phyloP scores from a whole-genome alignment of 2,888 invertebrate genomes.

The Catocala nupta region DNA sequence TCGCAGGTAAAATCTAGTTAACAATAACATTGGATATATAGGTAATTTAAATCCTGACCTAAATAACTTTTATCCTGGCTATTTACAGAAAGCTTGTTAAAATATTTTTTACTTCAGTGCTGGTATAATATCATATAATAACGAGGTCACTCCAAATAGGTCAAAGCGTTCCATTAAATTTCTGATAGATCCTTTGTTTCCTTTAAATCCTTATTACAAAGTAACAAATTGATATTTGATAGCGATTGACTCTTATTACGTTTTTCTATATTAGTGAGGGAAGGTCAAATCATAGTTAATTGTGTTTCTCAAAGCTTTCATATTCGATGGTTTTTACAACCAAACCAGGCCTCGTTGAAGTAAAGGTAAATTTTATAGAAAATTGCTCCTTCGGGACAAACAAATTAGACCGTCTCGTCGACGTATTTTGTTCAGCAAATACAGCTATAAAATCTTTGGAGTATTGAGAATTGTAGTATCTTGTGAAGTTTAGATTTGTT shows the following conservation, averaged over 20 bases:
- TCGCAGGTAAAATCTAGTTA: too few relatives aligned
- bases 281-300: slow-evolving; percentile 25
- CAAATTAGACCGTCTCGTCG: slow-evolving; percentile 49
- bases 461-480: slow-evolving; percentile 6
- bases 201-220: slow-evolving; percentile 7
- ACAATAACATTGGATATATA: too few relatives aligned
- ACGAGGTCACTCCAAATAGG: slow-evolving; percentile 10
- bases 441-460: slow-evolving; percentile 19
- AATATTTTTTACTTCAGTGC: background rate
- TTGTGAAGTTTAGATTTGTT: background rate
- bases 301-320: slow-evolving; percentile 26
- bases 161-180: slow-evolving; percentile 7
- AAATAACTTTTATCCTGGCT: too few relatives aligned
- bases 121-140: slow-evolving; percentile 3
- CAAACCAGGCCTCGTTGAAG: slow-evolving; percentile 24
- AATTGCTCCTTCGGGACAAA: slow-evolving; percentile 49
- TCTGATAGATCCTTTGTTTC: slow-evolving; percentile 24
- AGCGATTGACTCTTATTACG: slow-evolving; percentile 2
- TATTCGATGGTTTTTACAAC: slow-evolving; percentile 19
- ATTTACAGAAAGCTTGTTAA: background rate
- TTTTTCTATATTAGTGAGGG: slow-evolving; percentile 16
- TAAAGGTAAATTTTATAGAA: slow-evolving; percentile 48
- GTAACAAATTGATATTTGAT: slow-evolving; percentile 22
- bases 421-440: slow-evolving; percentile 20
- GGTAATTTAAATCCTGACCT: too few relatives aligned